Conservation (phyloP, 2,888 invertebrate species). For the Synanthedon vespiformis region DNA sequence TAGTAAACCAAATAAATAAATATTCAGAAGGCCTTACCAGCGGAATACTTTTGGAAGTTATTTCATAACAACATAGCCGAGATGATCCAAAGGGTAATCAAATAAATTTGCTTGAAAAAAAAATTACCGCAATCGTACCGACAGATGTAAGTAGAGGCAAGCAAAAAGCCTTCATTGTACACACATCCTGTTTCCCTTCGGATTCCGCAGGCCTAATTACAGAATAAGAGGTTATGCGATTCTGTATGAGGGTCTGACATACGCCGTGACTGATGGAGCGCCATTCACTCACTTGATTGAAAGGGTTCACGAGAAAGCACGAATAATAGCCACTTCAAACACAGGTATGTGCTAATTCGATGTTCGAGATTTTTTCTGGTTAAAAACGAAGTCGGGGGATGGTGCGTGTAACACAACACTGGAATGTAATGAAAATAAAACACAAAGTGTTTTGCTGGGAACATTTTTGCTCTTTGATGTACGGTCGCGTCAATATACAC, state of each 20-base stretch:
- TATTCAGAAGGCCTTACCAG: too few relatives aligned
- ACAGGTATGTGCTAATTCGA: constrained; percentile 33
- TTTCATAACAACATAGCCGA: too few relatives aligned
- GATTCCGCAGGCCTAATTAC: constrained; percentile 50
- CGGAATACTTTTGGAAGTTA: too few relatives aligned
- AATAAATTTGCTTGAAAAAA: not conserved
- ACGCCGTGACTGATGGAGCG: constrained; percentile 45
- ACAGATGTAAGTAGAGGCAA: constrained; percentile 14
- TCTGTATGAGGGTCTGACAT: constrained; percentile 36
- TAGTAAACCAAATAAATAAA: too few relatives aligned
- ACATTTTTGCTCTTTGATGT: too few relatives aligned
- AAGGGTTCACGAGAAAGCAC: constrained; percentile 34
- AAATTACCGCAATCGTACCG: constrained; percentile 3
- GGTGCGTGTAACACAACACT: not conserved
- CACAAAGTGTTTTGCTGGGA: too few relatives aligned
- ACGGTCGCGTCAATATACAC: too few relatives aligned
- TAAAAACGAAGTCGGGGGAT: not conserved
- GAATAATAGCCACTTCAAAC: constrained; percentile 35
- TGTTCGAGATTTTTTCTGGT: not conserved
- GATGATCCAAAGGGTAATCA: not conserved
- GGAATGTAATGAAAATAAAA: too few relatives aligned
- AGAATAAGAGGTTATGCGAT: constrained; percentile 33
- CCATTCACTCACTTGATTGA: constrained; percentile 54
- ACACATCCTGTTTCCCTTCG: constrained; percentile 47
- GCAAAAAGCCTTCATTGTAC: constrained; percentile 23